Base-by-base conservation (phyloP, 2,888 invertebrate genomes). In the Drosophila nr. perissopoda region DNA sequence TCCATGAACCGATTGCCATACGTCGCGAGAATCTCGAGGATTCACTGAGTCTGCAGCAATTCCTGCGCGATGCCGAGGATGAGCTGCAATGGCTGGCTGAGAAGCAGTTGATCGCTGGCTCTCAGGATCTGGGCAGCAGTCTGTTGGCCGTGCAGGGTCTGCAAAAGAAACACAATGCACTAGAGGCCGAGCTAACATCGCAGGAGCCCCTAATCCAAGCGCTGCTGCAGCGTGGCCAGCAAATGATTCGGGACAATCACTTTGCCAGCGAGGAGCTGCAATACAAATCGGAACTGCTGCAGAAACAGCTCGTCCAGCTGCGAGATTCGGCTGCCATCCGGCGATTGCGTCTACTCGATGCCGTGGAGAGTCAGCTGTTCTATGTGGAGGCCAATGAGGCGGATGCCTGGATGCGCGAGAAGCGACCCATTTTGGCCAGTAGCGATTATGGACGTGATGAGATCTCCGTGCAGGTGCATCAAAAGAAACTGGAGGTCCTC, bases 11-110 rank as follows among this genome's bases (percentile, higher is more conserved):
- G 0, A 96, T 98, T 92, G 97, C 97, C 92, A 98, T 97, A 75
- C 95, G 98, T 0, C 94, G 97, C 46, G 99, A 99, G 89, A 98
- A 98, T 92, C 94, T 99, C 42, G 97, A 98, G 91, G 99, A 99
- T 79, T 97, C 99, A 0, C 95, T 96, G 4, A 94, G 97, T 53
- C 93, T 99, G 76, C 98, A 98, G 91, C 97, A 98, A 90, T 98
- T 98, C 94, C 95, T 97, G 53, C 94, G 98, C 31, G 99, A 99
- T 91, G 97, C 98, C 0, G 97, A 98, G 71, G 99, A 99, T 91
- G 99, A 99, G 92, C 91, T 98, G 62, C 95, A 96, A 79, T 99
- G 99, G 99, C 93, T 99, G n/a, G 94, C 94, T 6, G 96, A 97
- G 84, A 96, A 96, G 81, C 96, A 96, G 87, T 95, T 95, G 0